Conservation (phyloP, 2,888 invertebrate species). For the Ichneumoninae sp. region DNA sequence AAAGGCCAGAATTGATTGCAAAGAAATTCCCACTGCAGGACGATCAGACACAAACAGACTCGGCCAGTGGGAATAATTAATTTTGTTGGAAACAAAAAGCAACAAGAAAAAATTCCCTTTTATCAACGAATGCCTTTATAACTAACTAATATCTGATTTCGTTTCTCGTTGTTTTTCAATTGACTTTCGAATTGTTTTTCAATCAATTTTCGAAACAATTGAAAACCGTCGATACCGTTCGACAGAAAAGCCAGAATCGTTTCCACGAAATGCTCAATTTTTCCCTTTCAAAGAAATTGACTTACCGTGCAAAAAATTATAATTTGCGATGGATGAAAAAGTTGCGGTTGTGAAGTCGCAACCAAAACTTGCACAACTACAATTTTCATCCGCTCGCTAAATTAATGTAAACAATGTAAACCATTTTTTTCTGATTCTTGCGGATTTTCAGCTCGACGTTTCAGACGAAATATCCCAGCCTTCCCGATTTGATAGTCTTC, state of each 20-base stretch:
- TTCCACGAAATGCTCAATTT: too few species aligned
- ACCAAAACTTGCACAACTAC: background rate
- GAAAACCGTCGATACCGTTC: background rate
- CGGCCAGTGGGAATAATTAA: too few species aligned
- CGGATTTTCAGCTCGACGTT: background rate
- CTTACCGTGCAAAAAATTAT: background rate
- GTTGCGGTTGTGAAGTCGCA: background rate
- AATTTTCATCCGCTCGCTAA: background rate
- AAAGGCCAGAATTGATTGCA: too few species aligned
- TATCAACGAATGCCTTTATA: too few species aligned
- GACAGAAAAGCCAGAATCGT: background rate
- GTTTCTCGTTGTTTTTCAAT: background rate
- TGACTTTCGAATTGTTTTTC: background rate
- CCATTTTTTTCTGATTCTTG: background rate
- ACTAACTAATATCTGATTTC: background rate
- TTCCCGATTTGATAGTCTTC: too few species aligned
- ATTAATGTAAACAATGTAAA: background rate
- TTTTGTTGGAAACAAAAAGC: too few species aligned
- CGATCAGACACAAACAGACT: too few species aligned
- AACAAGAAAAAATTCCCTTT: too few species aligned
- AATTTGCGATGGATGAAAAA: background rate
- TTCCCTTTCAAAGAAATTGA: too few species aligned
- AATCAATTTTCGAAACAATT: constrained; percentile 3
- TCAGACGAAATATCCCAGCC: background rate
- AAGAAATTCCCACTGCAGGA: too few species aligned